These are phyloP conservation scores for Limnephilus rhombicus DNA, from an alignment of 2,888 invertebrate species.

Conservation along the genomic window DNA sequence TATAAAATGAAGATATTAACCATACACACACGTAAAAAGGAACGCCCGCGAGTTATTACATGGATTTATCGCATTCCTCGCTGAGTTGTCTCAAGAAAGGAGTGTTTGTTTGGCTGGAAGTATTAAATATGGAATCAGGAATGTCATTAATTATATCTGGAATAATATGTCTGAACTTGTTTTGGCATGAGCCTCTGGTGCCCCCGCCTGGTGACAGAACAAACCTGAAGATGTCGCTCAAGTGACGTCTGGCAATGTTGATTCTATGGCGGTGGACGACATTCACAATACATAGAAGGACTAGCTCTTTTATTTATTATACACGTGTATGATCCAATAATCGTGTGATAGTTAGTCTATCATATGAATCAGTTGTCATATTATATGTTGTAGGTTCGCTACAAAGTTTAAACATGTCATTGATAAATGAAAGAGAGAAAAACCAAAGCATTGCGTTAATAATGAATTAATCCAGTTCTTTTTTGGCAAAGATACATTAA, in stretches of 20 bases:
- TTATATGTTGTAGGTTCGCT: not conserved
- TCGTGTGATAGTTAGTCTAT: not conserved
- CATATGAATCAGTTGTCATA: not conserved
- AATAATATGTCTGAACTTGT: slow-evolving; percentile 28
- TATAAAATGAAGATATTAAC: not conserved
- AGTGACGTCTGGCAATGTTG: slow-evolving; percentile 7
- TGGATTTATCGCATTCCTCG: slow-evolving; percentile 36
- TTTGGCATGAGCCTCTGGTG: slow-evolving; percentile 19
- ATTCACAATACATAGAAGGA: slow-evolving; percentile 10
- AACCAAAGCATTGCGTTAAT: not conserved
- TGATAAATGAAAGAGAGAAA: not conserved
- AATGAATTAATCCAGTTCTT: too few species aligned
- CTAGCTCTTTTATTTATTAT: not conserved
- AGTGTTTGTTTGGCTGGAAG: slow-evolving; percentile 14
- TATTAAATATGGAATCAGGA: slow-evolving; percentile 38
- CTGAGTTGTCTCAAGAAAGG: slow-evolving; percentile 21
- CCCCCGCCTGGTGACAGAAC: slow-evolving; percentile 20
- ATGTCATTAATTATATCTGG: slow-evolving; percentile 37
- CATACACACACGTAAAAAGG: not conserved
- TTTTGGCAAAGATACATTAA: too few species aligned
- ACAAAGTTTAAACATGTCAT: not conserved
- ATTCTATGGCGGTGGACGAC: not conserved
- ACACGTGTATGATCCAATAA: not conserved
- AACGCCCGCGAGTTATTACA: not conserved
- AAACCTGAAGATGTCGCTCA: not conserved